These are phyloP conservation scores for Neopipo cinnamomea DNA, from an alignment of 2,113 vertebrate species.

Conservation along the genomic window DNA sequence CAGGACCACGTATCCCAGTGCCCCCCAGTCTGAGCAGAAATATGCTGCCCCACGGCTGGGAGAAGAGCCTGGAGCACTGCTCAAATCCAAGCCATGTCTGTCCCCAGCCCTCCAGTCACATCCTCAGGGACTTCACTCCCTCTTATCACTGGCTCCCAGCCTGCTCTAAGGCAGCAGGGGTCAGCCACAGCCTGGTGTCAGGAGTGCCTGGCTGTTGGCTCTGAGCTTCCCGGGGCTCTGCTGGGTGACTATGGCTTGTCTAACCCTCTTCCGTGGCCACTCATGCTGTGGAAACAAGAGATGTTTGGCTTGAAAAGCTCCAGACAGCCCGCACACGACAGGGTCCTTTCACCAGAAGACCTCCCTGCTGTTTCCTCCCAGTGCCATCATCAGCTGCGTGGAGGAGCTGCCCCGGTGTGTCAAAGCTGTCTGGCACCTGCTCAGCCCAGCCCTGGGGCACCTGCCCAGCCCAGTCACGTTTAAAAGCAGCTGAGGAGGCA, in stretches of 20 bases:
- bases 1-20: rapidly evolving
- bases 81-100: not conserved
- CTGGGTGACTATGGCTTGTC: not conserved
- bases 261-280: not conserved
- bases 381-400: rapidly evolving
- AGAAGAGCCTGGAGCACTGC: not conserved
- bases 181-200: not conserved
- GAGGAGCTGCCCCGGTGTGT: not conserved
- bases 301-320: not conserved
- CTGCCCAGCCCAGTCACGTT: not conserved
- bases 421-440: not conserved
- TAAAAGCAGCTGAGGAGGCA: not conserved
- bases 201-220: not conserved
- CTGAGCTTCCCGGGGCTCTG: not conserved
- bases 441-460: no score
- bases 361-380: not conserved
- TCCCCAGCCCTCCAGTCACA: not conserved
- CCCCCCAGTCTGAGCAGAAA: not conserved
- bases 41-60: no score
- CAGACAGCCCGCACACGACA: rapidly evolving
- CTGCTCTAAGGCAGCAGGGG: not conserved
- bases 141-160: rapidly evolving
- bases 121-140: not conserved
- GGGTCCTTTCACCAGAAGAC: not conserved
- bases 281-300: not conserved